Percentiles rank a stretch among this genome's conserved stretches.
Evolutionary conservation across 2,888 invertebrate species (phyloP).

Genomic region (Molorchus minor): DNA sequence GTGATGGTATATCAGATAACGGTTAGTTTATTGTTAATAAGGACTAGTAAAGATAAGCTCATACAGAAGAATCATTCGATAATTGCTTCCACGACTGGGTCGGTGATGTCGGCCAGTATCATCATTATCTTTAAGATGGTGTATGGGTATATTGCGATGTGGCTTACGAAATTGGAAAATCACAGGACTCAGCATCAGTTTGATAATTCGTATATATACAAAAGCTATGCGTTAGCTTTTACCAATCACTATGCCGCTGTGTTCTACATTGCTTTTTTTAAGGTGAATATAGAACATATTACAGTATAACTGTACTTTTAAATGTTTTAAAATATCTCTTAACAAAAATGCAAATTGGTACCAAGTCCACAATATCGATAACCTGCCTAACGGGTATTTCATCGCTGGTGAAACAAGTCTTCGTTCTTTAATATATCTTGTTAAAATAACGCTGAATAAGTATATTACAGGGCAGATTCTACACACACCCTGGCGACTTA

Average conservation of each 20-base stretch:
- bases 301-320: no score
- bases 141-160: slow-evolving; percentile 46
- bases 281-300: no score
- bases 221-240: slow-evolving; percentile 57
- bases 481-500: slow-evolving; percentile 62
- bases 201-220: slow-evolving; percentile 57
- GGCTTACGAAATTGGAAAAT: slow-evolving; percentile 58
- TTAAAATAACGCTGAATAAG: not conserved
- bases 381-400: no score
- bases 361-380: no score
- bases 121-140: slow-evolving; percentile 52
- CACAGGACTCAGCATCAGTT: slow-evolving; percentile 57
- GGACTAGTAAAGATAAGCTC: slow-evolving; percentile 22
- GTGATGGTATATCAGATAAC: slow-evolving; percentile 48
- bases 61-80: slow-evolving; percentile 38
- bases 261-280: slow-evolving; percentile 58
- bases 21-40: slow-evolving; percentile 37
- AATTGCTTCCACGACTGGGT: slow-evolving; percentile 43
- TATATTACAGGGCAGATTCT: slow-evolving; percentile 61
- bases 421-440: not conserved
- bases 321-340: no score
- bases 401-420: no score
- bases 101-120: slow-evolving; percentile 48
- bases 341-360: no score
- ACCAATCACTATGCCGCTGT: slow-evolving; percentile 57